A percentile compares a stretch with the other conserved stretches of the same genome.
phyloP scores from a whole-genome alignment of 2,797 vertebrate species.

The Phrynocephalus guinanensis region DNA sequence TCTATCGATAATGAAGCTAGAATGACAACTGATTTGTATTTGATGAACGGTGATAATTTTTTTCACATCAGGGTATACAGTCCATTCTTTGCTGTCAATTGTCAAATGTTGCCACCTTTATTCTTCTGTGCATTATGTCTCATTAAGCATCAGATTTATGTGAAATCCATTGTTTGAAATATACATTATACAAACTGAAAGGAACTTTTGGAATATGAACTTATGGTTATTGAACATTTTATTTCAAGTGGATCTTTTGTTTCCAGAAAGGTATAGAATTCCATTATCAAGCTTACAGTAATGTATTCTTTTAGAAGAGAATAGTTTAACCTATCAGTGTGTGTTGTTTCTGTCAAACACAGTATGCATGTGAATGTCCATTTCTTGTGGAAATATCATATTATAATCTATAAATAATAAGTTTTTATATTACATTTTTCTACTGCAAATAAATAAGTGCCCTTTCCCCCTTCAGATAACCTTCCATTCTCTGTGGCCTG shows the following conservation, averaged over 20 bases:
- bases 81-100: not conserved
- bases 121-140: not conserved
- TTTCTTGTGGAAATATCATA: not conserved
- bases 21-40: slow-evolving; percentile 29
- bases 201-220: not conserved
- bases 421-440: not conserved
- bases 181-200: not conserved
- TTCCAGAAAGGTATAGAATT: not conserved
- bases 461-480: no score
- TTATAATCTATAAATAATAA: no score
- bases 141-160: slow-evolving; percentile 26
- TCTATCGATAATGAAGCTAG: slow-evolving; percentile 6
- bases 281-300: slow-evolving; percentile 9
- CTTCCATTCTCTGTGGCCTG: not conserved
- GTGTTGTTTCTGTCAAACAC: not conserved
- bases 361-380: not conserved
- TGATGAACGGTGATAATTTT: slow-evolving; percentile 39
- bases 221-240: not conserved
- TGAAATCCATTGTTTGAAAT: not conserved
- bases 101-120: not conserved
- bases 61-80: slow-evolving; percentile 32
- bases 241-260: not conserved
- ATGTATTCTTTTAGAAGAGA: not conserved
- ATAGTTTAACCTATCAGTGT: not conserved
- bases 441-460: not conserved